phyloP scores from a whole-genome alignment of 2,113 vertebrate genomes.

The Chaetorhynchus papuensis region DNA sequence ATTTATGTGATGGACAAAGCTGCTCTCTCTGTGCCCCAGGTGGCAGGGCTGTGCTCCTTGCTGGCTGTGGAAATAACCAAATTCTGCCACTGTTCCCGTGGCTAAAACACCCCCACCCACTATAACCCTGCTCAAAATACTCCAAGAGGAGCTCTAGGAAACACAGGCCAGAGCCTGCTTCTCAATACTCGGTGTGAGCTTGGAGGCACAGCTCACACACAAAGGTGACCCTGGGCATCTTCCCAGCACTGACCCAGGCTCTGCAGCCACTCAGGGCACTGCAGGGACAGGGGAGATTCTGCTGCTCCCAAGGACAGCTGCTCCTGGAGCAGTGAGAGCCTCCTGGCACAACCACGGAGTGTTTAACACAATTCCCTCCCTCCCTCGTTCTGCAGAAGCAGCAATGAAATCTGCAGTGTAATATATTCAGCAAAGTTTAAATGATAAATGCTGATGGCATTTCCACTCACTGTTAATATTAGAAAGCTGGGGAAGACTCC shows the following conservation, averaged over 20 bases:
- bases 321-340: not conserved
- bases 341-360: not conserved
- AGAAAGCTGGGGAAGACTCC: not conserved
- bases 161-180: not conserved
- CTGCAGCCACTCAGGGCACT: not conserved
- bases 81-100: not conserved
- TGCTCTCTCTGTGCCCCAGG: not conserved
- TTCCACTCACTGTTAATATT: slow-evolving; percentile 22
- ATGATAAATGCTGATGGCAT: slow-evolving; percentile 37
- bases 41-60: not conserved
- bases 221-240: not conserved
- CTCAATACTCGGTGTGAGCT: rapidly evolving
- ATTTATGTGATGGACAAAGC: not conserved
- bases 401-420: not conserved
- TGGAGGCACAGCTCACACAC: not conserved
- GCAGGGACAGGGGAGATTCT: not conserved
- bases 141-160: not conserved
- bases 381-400: not conserved
- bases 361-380: not conserved
- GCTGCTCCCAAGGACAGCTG: not conserved
- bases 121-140: not conserved
- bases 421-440: slow-evolving; percentile 19
- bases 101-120: rapidly evolving
- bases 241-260: not conserved
- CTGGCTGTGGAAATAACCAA: not conserved